phyloP scores from a whole-genome alignment of 2,797 vertebrate genomes.

The Gobio occitaniae region DNA sequence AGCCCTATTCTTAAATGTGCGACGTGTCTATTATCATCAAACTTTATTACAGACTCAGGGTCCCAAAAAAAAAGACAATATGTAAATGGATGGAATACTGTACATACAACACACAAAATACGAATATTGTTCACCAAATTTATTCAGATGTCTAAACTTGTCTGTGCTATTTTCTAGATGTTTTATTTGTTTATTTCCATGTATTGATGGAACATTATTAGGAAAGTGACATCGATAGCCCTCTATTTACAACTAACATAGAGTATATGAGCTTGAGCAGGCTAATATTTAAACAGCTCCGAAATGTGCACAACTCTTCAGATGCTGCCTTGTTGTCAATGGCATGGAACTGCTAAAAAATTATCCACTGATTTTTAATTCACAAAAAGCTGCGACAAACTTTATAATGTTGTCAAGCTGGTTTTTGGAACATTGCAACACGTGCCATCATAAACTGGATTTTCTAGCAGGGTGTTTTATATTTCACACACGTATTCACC shows the following conservation, averaged over 20 bases:
- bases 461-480: background rate
- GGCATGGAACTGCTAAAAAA: background rate
- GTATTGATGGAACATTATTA: background rate
- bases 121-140: background rate
- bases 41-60: background rate
- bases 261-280: background rate
- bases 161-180: background rate
- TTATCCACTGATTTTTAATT: background rate
- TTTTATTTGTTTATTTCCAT: background rate
- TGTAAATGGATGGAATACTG: background rate
- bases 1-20: background rate
- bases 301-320: background rate
- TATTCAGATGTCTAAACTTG: background rate
- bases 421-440: background rate
- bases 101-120: background rate
- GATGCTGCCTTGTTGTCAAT: background rate
- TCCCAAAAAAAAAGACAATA: background rate
- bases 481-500: background rate
- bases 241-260: too few relatives aligned
- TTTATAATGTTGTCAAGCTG: background rate
- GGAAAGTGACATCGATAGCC: background rate
- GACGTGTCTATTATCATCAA: background rate
- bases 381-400: background rate
- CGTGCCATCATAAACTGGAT: background rate
- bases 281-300: background rate